Evolutionary conservation across 2,113 vertebrate genomes (phyloP).

Genomic region (Datnioides undecimradiatus): DNA sequence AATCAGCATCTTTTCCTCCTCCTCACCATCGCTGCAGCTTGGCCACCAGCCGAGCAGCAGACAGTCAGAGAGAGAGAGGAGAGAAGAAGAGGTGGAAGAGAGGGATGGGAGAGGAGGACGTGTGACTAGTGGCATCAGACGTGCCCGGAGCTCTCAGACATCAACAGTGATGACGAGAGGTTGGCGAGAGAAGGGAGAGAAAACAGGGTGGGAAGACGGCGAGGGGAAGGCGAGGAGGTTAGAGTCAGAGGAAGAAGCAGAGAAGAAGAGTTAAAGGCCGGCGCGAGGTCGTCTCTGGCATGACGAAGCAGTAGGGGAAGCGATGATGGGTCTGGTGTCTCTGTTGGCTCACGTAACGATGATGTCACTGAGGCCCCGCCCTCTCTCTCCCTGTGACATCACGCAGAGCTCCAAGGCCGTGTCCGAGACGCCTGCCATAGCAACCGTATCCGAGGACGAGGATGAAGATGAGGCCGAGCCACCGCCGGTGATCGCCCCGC

Average conservation of each 20-base stretch:
- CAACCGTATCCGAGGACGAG: conserved; percentile 91
- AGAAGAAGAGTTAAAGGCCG: conserved; percentile 4
- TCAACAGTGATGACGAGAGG: conserved; percentile 22
- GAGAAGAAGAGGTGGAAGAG: conserved; percentile 1
- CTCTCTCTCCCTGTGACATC: conserved; percentile 41
- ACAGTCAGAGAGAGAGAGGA: conserved; percentile 10
- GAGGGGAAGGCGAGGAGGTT: neutral
- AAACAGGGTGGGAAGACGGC: conserved; percentile 4
- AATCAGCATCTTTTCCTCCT: conserved; percentile 79
- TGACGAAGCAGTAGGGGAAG: conserved; percentile 25
- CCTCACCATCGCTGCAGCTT: conserved; percentile 57
- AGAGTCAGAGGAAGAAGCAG: neutral
- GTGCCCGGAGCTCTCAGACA: conserved; percentile 32
- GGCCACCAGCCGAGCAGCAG: conserved; percentile 52
- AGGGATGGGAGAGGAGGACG: conserved; percentile 32
- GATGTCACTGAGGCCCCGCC: conserved; percentile 62
- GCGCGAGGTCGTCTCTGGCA: conserved; percentile 5
- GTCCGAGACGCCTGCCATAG: conserved; percentile 91
- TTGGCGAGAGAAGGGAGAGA: conserved; percentile 4
- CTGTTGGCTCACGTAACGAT: conserved; percentile 53
- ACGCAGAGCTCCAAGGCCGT: conserved; percentile 91
- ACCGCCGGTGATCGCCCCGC: conserved; percentile 92
- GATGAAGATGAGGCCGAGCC: conserved; percentile 91
- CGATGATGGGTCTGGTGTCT: conserved; percentile 61
- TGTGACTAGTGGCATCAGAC: conserved; percentile 38